These are phyloP conservation scores for Girardinus metallicus DNA, from an alignment of 2,797 vertebrate genomes.

Conservation along the genomic window DNA sequence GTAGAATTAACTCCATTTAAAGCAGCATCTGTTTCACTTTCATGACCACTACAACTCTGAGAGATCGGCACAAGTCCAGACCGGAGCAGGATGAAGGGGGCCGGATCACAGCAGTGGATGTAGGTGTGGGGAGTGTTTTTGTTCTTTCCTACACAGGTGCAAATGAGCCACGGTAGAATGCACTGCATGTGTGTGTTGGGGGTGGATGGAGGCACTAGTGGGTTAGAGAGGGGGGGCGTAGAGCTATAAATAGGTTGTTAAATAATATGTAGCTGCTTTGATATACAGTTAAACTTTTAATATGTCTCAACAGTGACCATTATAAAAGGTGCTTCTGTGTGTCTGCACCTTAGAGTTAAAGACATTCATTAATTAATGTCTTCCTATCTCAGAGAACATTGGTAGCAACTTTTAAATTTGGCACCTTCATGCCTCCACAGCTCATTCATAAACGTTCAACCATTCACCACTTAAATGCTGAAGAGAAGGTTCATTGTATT, in stretches of 20 bases:
- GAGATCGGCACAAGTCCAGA: slow-evolving; percentile 19
- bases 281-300: slow-evolving; percentile 25
- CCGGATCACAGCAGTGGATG: slow-evolving; percentile 33
- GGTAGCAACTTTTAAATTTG: background rate
- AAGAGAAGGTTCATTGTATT: slow-evolving; percentile 19
- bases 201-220: slow-evolving; percentile 21
- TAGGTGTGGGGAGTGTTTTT: slow-evolving; percentile 43
- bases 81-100: slow-evolving; percentile 53
- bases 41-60: slow-evolving; percentile 43
- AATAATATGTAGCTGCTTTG: slow-evolving; percentile 53
- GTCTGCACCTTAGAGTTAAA: background rate
- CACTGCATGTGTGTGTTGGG: slow-evolving; percentile 24
- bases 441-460: slow-evolving; percentile 2
- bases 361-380: background rate
- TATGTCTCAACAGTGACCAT: background rate
- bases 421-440: slow-evolving; percentile 10
- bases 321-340: background rate
- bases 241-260: slow-evolving; percentile 47
- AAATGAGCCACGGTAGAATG: slow-evolving; percentile 60
- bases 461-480: background rate
- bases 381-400: background rate
- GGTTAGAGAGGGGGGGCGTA: background rate
- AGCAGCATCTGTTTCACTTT: slow-evolving; percentile 15
- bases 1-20: slow-evolving; percentile 69
- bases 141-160: slow-evolving; percentile 70